Percentiles rank a stretch among this genome's conserved stretches.
These are phyloP conservation scores for Xanthia icteritia DNA, from an alignment of 2,888 invertebrate species.

Conservation along the genomic window DNA sequence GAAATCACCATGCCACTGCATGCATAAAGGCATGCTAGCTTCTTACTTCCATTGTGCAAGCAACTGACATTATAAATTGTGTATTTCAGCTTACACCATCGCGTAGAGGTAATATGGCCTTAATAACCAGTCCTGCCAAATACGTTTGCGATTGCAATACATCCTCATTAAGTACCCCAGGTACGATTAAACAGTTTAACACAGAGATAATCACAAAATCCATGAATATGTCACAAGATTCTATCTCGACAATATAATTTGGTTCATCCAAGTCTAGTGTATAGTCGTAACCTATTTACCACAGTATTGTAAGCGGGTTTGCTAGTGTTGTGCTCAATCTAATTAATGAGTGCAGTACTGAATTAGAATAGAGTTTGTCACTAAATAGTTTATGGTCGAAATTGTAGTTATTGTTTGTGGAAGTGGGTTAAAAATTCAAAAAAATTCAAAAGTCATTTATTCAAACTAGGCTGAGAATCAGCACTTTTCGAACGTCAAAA, in stretches of 20 bases:
- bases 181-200: slow-evolving; percentile 19
- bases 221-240: slow-evolving; percentile 35
- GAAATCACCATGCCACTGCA: too few relatives aligned
- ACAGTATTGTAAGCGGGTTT: slow-evolving; percentile 49
- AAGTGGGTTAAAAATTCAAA: too few relatives aligned
- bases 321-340: slow-evolving; percentile 56
- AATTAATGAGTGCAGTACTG: slow-evolving; percentile 57
- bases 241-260: slow-evolving; percentile 46
- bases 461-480: too few relatives aligned
- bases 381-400: slow-evolving; percentile 29
- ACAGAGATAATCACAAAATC: slow-evolving; percentile 15
- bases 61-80: too few relatives aligned
- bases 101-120: too few relatives aligned
- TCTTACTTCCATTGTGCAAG: too few relatives aligned
- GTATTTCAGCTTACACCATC: too few relatives aligned
- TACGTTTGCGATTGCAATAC: background rate
- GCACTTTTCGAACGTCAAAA: too few relatives aligned
- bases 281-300: slow-evolving; percentile 48
- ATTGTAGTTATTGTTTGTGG: slow-evolving; percentile 40
- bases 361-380: slow-evolving; percentile 55
- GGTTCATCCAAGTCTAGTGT: slow-evolving; percentile 20
- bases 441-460: too few relatives aligned
- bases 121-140: background rate
- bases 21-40: too few relatives aligned
- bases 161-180: background rate